Percentiles rank a stretch among this genome's conserved stretches.
Evolutionary conservation across 2,113 vertebrate genomes (phyloP).

Genomic region (Prunella himalayana): DNA sequence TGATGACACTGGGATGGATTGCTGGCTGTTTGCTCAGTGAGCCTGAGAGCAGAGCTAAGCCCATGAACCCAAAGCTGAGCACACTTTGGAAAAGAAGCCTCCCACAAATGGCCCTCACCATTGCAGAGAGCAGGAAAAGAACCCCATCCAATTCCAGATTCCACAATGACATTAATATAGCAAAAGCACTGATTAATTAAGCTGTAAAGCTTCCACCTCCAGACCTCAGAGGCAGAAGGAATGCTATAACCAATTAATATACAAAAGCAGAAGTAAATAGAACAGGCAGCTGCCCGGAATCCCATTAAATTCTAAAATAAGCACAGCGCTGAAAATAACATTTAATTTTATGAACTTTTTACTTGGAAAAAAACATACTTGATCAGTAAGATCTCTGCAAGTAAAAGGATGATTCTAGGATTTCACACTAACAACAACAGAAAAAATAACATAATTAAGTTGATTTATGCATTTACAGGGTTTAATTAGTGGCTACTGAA

Average conservation of each 20-base stretch:
- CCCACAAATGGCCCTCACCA: not conserved
- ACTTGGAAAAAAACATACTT: not conserved
- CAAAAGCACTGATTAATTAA: not conserved
- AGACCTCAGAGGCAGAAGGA: not conserved
- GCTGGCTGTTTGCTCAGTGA: not conserved
- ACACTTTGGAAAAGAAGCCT: not conserved
- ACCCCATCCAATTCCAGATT: not conserved
- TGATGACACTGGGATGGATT: not conserved
- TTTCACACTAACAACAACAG: not conserved
- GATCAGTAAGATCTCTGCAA: not conserved
- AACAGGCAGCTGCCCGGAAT: not conserved
- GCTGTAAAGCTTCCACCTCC: not conserved
- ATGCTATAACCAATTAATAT: not conserved
- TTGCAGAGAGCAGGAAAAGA: not conserved
- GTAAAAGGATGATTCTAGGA: not conserved
- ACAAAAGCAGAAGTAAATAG: constrained; percentile 6
- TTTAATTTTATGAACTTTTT: not conserved
- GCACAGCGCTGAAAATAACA: not conserved
- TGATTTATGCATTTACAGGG: not conserved
- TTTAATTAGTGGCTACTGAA: not conserved
- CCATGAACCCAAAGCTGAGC: not conserved
- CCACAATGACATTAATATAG: not conserved
- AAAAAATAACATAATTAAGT: not conserved
- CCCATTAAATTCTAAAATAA: not conserved
- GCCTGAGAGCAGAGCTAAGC: not conserved